Evolutionary conservation across 2,888 invertebrate species (phyloP), one percentile per base, ranked within the genome.

Genomic region (Netelia inedita): DNA sequence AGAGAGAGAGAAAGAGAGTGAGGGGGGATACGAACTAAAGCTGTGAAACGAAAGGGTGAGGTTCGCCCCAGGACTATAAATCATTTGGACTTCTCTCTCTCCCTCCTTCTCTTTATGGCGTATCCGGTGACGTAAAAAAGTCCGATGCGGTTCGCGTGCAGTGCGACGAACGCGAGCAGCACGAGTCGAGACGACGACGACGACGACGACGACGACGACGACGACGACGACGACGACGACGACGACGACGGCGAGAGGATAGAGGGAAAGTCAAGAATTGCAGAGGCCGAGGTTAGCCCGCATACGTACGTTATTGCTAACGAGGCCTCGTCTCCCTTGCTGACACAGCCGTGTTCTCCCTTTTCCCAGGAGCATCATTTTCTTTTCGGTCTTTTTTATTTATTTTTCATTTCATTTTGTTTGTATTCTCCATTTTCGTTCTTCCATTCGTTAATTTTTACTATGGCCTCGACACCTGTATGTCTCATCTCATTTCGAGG

Each of bases 11-110:
- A 72, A 55, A 14, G 63, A 19, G 14, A n/a, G 69, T 19, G 21
- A 5, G 68, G 59, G 11, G 23, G 23, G 23, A 23, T 35, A 1
- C 35, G 35, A 35, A 35, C 6, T 35, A 35, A 66, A 71, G 65
- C 63, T 73, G 59, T 28, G 76, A 66, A 72, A 83, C 76, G 71
- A 63, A 73, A 57, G 65, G 68, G 35, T 57, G 55, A 76, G 50
- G 43, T n/a, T 71, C 43, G 41, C 72, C 9, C 35, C 55, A 55
- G 80, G 76, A 65, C 84, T 78, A 81, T 84, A 84, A 84, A 84
- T 84, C 84, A 84, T 84, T 84, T 69, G 61, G 72, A 80, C 76
- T 78, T 78, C 63, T 78, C 80, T 43, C 19, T 43, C 76, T 57
- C 46, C 55, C 53, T 19, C 28, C 43, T 23, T 28, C n/a, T 19